A percentile compares a stretch with the other conserved stretches of the same genome.
Conservation (phyloP, 2,113 vertebrate genomes). For the Prunella fulvescens region DNA sequence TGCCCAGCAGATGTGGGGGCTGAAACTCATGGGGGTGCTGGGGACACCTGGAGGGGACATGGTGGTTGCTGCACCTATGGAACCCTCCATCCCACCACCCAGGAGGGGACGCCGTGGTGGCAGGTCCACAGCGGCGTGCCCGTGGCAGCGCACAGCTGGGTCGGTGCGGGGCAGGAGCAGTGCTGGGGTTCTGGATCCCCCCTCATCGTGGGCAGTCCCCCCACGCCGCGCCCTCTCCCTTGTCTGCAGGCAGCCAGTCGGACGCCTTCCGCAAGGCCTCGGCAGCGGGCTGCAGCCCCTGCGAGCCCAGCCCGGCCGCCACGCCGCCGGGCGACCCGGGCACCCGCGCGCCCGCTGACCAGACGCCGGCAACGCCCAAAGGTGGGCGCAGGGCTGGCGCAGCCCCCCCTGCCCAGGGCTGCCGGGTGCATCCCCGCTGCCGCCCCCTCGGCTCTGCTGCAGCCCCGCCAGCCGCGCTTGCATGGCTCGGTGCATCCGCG, state of each 20-base stretch:
- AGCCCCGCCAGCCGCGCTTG: neutral
- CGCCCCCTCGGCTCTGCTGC: neutral
- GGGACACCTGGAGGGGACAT: rapidly evolving
- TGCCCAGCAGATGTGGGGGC: neutral
- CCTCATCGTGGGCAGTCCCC: neutral
- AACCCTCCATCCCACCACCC: neutral
- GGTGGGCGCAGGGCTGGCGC: constrained; percentile 34
- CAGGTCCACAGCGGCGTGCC: rapidly evolving
- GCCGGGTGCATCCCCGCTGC: neutral
- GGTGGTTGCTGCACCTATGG: neutral
- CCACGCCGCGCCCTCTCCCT: constrained; percentile 26
- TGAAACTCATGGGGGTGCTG: rapidly evolving
- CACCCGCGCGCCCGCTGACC: constrained; percentile 42
- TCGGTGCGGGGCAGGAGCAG: neutral
- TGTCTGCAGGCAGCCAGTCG: constrained; percentile 73
- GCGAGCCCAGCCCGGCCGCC: constrained; percentile 69
- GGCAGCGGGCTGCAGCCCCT: constrained; percentile 71
- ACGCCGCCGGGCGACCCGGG: constrained; percentile 62
- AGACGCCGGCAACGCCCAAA: constrained; percentile 60
- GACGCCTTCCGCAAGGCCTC: constrained; percentile 76
- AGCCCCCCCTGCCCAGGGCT: neutral
- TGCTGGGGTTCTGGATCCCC: neutral
- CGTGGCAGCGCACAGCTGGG: neutral
- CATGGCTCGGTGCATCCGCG: neutral
- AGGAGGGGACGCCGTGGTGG: rapidly evolving